Base-by-base conservation (phyloP, 2,113 vertebrate species). In the Holacanthus passer region DNA sequence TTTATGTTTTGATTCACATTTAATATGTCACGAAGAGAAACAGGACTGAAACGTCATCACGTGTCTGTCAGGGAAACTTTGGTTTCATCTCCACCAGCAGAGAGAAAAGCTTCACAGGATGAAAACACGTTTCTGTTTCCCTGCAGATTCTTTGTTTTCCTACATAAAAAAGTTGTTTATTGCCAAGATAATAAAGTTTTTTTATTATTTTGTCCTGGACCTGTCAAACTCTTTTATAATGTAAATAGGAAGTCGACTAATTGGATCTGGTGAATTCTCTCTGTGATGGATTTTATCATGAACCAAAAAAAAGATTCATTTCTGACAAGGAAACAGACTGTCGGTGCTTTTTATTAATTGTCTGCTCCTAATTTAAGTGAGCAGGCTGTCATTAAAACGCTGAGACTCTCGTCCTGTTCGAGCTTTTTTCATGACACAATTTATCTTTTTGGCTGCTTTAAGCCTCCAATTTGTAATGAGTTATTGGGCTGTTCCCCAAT, bases 381-480 rank as follows among this genome's bases (percentile, higher is more conserved):
- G 88, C 84, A 47, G 73, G 41, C 79, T 82, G 88, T 89, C 85
- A 76, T 91, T 89, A 83, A 87, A 86, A 32, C 66, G 73, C 83
- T 43, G 89, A 87, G 83, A 63, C 86, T 74, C 78, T 90, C 81
- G 77, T 89, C 88, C 87, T 77, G 83, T 74, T 62, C 56, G 19
- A 88, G 73, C 77, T 53, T 77, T 67, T 83, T 83, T 79, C 91
- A 87, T 56, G 31, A 83, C 79, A 86, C 79, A 72, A 94, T 94
- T 91, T 77, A 92, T 92, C 87, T 91, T 82, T 90, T 74, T 91
- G 91, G 91, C 91, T 90, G 78, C 83, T 91, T 90, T 85, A 90
- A 88, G 91, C 89, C 89, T 91, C 91, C 85, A 90, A 93, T 93
- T 94, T 89, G 90, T 89, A 82, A 89, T 93, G 93, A 94, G 90